These are phyloP conservation scores for Drosophila miranda DNA, from an alignment of 1,140 invertebrate species.

Conservation along the genomic window DNA sequence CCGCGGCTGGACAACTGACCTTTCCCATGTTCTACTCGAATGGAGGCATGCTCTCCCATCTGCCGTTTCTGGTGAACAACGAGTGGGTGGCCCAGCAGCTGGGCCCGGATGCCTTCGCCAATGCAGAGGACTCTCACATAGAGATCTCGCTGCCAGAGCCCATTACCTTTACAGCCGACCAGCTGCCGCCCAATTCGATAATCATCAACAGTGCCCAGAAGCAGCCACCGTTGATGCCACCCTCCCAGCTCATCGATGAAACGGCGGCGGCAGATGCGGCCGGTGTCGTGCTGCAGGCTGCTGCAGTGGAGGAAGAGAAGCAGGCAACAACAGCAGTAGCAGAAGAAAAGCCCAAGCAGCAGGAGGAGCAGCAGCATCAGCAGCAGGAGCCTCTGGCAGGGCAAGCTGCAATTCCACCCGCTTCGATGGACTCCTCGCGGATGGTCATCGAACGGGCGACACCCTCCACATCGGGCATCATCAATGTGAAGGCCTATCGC, in stretches of 20 bases:
- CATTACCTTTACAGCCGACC: constrained; percentile 59
- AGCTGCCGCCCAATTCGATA: constrained; percentile 75
- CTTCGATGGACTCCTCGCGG: constrained; percentile 64
- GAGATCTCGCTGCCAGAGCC: constrained; percentile 71
- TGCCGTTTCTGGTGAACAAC: constrained; percentile 75
- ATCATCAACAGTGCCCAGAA: constrained; percentile 70
- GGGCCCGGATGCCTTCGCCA: constrained; percentile 54
- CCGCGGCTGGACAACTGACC: constrained; percentile 57
- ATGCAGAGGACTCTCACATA: constrained; percentile 62
- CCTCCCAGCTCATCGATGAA: constrained; percentile 32
- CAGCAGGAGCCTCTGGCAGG: neutral
- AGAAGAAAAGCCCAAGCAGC: constrained; percentile 4
- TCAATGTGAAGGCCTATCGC: constrained; percentile 70
- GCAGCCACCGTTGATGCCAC: constrained; percentile 49
- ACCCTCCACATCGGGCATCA: constrained; percentile 68
- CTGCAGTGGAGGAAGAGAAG: neutral
- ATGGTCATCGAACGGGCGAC: constrained; percentile 54
- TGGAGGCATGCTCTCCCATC: constrained; percentile 64
- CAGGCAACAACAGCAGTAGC: constrained; percentile 3
- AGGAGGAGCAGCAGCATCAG: too few species aligned
- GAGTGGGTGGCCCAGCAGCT: constrained; percentile 73
- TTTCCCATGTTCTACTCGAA: constrained; percentile 68
- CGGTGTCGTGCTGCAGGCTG: too few species aligned
- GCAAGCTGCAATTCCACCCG: constrained; percentile 31
- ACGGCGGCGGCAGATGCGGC: too few species aligned